Conservation (phyloP, 2,888 invertebrate genomes). For the Chelonus formosanus region DNA sequence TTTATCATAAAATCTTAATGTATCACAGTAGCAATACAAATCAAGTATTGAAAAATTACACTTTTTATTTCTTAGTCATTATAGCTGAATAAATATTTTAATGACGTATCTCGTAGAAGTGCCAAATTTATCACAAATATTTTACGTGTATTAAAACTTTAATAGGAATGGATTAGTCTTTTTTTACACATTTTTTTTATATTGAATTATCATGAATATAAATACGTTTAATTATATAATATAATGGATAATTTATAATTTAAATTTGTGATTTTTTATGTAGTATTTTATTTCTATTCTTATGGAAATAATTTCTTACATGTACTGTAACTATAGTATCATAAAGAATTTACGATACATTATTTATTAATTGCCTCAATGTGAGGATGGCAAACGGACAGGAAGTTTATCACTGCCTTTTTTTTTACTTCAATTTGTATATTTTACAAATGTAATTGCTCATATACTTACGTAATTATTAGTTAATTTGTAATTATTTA, state of each 20-base stretch:
- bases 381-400: too few relatives aligned
- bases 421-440: background rate
- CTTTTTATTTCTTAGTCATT: background rate
- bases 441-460: background rate
- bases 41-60: background rate
- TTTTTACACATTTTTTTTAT: slow-evolving; percentile 2
- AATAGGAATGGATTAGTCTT: background rate
- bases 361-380: too few relatives aligned
- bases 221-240: background rate
- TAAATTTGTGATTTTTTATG: too few relatives aligned
- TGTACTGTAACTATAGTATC: too few relatives aligned
- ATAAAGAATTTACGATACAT: too few relatives aligned
- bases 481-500: background rate
- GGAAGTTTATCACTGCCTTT: background rate
- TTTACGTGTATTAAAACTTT: slow-evolving; percentile 13
- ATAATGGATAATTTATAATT: too few relatives aligned
- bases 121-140: slow-evolving; percentile 27
- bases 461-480: background rate
- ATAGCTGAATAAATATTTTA: slow-evolving; percentile 10
- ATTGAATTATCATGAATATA: background rate
- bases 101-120: slow-evolving; percentile 19
- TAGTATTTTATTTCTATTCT: too few relatives aligned
- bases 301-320: too few relatives aligned
- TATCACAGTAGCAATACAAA: slow-evolving; percentile 20
- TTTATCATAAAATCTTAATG: slow-evolving; percentile 7